Base-by-base conservation (phyloP, 2,888 invertebrate species). In the Mythimna vitellina region DNA sequence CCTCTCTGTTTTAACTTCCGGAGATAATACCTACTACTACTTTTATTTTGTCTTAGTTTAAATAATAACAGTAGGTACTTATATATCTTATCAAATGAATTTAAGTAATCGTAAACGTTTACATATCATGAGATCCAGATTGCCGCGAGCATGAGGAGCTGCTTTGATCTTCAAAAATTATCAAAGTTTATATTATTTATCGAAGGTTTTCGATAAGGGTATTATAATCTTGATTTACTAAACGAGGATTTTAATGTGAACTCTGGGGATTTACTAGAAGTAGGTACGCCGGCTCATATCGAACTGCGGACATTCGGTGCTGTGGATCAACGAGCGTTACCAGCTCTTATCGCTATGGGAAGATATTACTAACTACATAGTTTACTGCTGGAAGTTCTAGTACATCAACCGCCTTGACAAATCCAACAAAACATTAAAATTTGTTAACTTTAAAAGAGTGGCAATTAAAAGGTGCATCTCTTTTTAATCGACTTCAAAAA, bases 151-250 rank as follows among this genome's bases (percentile, higher is more conserved):
- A 87, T 88, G 61, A 80, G 83, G 88, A 89, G 90, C 76, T 86
- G 80, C 89, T 93, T 93, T 92, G 92, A 92, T 92, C 90, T 87
- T 72, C 25, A 70, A 29, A 63, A 64, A n/a, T 65, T 65, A 83
- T 82, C 69, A 22, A 60, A 69, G 35, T 29, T 29, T 29, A 29
- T 29, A 29, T 29, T 29, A 29, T 29, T 29, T 29, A 29, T 29
- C 29, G 29, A 29, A 75, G 32, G 54, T n/a, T 17, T 62, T 53
- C 32, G 69, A 70, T 73, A 76, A 62, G 20, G 25, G n/a, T n/a
- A 22, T 49, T 56, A 63, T 49, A 71, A 76, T 80, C 76, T 72
- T 67, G 65, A 80, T 74, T 71, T 57, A 68, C 53, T 58, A 64
- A 64, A 58, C 51, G 32, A 65, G 49, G 35, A 60, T 29, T 54